Conservation (phyloP, 1,140 invertebrate species). For the Drosophila baimaii region DNA sequence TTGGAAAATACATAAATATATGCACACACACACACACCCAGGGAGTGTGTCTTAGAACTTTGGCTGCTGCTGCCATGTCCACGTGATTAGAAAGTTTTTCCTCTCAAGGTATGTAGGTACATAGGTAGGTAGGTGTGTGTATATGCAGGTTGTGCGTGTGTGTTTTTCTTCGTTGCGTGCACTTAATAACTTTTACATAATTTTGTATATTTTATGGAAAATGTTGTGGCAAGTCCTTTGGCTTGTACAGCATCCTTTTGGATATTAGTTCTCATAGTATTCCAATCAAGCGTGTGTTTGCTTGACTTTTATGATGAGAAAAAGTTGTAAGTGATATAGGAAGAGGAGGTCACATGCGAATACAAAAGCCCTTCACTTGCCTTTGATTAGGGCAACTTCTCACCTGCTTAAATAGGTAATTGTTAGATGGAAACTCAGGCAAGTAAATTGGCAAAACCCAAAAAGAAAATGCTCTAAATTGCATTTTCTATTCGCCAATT, state of each 20-base stretch:
- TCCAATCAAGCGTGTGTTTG: constrained; percentile 39
- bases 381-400: background rate
- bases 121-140: constrained; percentile 23
- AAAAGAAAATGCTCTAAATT: constrained; percentile 16
- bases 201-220: constrained; percentile 81
- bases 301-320: constrained; percentile 20
- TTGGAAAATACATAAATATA: constrained; percentile 62
- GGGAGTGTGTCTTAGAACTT: constrained; percentile 56
- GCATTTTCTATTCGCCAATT: constrained; percentile 26
- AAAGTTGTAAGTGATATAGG: background rate
- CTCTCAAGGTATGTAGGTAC: constrained; percentile 2
- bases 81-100: constrained; percentile 81
- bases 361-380: background rate
- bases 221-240: constrained; percentile 65
- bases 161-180: constrained; percentile 75
- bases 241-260: constrained; percentile 16
- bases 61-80: constrained; percentile 61
- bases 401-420: constrained; percentile 8
- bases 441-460: constrained; percentile 1
- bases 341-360: background rate
- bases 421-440: background rate
- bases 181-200: constrained; percentile 83
- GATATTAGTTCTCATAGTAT: constrained; percentile 1
- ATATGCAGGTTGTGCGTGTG: constrained; percentile 39
- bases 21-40: constrained; percentile 1